Evolutionary conservation across 1,140 invertebrate genomes (phyloP).

Genomic region (Temnothorax longispinosus): DNA sequence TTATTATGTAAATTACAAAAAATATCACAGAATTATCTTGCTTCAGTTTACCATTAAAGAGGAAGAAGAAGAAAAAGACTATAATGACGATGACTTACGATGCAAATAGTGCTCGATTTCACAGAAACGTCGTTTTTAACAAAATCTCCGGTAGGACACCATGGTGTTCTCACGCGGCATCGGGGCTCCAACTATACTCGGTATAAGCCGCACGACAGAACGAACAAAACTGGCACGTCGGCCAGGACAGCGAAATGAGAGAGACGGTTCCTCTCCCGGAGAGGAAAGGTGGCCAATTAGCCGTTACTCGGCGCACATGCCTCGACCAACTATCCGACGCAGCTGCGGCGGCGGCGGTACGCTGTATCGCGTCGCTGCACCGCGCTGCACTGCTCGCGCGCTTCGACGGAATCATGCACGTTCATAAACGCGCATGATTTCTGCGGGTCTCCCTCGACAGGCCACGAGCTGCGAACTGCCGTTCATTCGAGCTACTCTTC

Average conservation of each 20-base stretch:
- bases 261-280: slow-evolving; percentile 77
- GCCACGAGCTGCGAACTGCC: background rate
- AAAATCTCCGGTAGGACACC: slow-evolving; percentile 21
- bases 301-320: slow-evolving; percentile 82
- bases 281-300: slow-evolving; percentile 85
- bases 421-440: slow-evolving; percentile 56
- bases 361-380: slow-evolving; percentile 54
- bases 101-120: background rate
- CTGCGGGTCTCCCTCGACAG: background rate
- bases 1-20: background rate
- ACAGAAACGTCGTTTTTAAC: slow-evolving; percentile 37
- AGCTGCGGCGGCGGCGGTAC: slow-evolving; percentile 52
- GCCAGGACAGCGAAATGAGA: slow-evolving; percentile 72
- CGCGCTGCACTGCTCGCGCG: slow-evolving; percentile 45
- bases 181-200: slow-evolving; percentile 42
- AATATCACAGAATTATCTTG: background rate
- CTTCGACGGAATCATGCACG: slow-evolving; percentile 44
- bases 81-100: slow-evolving; percentile 3
- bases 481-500: background rate
- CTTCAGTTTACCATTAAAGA: background rate
- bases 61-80: background rate
- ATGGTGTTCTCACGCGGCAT: slow-evolving; percentile 33
- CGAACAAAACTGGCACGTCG: slow-evolving; percentile 80
- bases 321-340: slow-evolving; percentile 62
- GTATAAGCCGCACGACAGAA: slow-evolving; percentile 75